Conservation (phyloP, 2,797 vertebrate genomes). For the Phataginus tricuspis region DNA sequence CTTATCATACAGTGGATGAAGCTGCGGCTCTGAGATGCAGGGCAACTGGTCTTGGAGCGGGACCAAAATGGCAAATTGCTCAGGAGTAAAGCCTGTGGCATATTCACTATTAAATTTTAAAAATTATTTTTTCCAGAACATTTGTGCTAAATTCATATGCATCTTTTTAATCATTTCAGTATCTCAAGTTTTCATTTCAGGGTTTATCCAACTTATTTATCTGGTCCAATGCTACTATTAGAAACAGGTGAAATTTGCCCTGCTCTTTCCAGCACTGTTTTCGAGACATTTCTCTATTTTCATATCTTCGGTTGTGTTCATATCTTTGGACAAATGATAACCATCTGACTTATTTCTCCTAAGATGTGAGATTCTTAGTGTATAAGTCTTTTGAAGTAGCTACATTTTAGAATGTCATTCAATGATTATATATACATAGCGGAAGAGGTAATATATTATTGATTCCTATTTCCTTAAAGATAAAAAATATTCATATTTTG, state of each 20-base stretch:
- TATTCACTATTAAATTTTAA: not conserved
- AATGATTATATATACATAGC: not conserved
- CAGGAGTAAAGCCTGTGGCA: not conserved
- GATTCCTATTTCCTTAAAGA: not conserved
- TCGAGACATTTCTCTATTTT: not conserved
- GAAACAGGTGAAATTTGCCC: not conserved
- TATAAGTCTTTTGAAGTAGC: not conserved
- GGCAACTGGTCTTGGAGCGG: not conserved
- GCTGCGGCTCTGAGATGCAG: not conserved
- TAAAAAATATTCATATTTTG: not conserved
- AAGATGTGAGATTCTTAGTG: not conserved
- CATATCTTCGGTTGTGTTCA: not conserved
- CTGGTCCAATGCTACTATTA: not conserved
- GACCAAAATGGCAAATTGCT: not conserved
- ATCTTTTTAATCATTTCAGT: not conserved
- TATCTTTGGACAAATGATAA: not conserved
- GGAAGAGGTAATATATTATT: not conserved
- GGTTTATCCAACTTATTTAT: not conserved
- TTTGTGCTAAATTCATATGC: not conserved
- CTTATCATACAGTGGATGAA: not conserved
- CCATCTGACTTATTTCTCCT: not conserved
- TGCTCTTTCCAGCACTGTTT: not conserved
- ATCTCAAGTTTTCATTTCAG: not conserved
- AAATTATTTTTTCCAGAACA: not conserved
- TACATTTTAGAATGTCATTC: not conserved